These are phyloP conservation scores for Stichopus horrens DNA, from an alignment of 53 echinoderm and acorn worm species.

Conservation along the genomic window DNA sequence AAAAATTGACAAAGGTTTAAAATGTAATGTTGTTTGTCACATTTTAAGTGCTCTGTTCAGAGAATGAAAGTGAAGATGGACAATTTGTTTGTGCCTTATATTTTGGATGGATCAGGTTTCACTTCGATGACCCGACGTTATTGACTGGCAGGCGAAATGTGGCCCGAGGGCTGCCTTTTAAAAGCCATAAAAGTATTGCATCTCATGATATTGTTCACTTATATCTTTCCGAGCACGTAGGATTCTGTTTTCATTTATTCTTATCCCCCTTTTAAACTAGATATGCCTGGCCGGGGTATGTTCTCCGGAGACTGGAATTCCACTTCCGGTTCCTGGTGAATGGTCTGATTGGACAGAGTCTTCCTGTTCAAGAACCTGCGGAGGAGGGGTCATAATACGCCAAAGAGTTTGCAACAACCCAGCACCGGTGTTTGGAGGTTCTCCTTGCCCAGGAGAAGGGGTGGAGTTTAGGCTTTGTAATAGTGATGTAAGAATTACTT, in stretches of 20 bases:
- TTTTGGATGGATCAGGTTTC: no score
- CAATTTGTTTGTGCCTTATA: no score
- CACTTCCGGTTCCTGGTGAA: not conserved
- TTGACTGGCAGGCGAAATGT: no score
- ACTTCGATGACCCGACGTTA: no score
- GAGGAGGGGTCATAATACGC: constrained; percentile 45
- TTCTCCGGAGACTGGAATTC: not conserved
- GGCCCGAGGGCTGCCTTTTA: no score
- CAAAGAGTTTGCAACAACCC: constrained; percentile 53
- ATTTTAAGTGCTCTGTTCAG: no score
- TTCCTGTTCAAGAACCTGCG: constrained; percentile 53
- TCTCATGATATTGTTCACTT: no score
- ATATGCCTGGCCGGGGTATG: constrained; percentile 24
- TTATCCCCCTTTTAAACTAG: not conserved
- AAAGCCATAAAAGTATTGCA: no score
- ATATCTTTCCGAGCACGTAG: no score
- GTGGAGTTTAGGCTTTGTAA: constrained; percentile 44
- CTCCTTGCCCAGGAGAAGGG: constrained; percentile 53
- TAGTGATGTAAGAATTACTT: constrained; percentile 17
- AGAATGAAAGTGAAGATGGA: no score
- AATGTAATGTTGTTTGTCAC: no score
- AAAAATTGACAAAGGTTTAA: no score
- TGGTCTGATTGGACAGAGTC: constrained; percentile 36
- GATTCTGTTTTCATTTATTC: not conserved
- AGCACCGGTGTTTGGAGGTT: constrained; percentile 49